Percentiles rank a stretch among this genome's conserved stretches.
phyloP scores from a whole-genome alignment of 1,140 invertebrate genomes.

The Hetaerina americana region DNA sequence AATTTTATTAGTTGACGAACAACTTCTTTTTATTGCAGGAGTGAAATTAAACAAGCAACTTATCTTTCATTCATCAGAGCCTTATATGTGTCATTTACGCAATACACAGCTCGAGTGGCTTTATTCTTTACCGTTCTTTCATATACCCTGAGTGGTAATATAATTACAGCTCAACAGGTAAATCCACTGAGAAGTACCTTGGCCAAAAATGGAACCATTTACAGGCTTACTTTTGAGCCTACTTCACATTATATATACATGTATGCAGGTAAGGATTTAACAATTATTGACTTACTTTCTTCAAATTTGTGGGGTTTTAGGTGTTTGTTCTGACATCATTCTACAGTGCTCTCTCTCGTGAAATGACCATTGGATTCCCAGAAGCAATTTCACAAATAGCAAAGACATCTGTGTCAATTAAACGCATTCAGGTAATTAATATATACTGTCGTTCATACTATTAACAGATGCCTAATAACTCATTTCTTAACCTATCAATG shows the following conservation, averaged over 20 bases:
- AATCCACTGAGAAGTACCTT: too few relatives aligned
- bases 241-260: too few relatives aligned
- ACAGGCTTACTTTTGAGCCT: too few relatives aligned
- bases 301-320: too few relatives aligned
- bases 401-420: constrained; percentile 52
- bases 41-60: constrained; percentile 54
- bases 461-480: neutral
- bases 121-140: constrained; percentile 58
- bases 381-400: constrained; percentile 49
- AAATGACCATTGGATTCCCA: constrained; percentile 59
- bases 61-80: constrained; percentile 54
- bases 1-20: neutral
- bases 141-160: constrained; percentile 48
- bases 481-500: neutral
- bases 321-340: constrained; percentile 61
- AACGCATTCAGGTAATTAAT: constrained; percentile 39
- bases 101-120: constrained; percentile 56
- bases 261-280: too few relatives aligned
- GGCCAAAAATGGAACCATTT: too few relatives aligned
- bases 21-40: constrained; percentile 24
- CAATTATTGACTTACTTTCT: too few relatives aligned
- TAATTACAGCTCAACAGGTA: constrained; percentile 57
- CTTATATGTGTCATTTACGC: constrained; percentile 51
- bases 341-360: constrained; percentile 54
- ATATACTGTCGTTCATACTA: neutral